Evolutionary conservation across 2,113 vertebrate species (phyloP).

Genomic region (Oryzias woworae): DNA sequence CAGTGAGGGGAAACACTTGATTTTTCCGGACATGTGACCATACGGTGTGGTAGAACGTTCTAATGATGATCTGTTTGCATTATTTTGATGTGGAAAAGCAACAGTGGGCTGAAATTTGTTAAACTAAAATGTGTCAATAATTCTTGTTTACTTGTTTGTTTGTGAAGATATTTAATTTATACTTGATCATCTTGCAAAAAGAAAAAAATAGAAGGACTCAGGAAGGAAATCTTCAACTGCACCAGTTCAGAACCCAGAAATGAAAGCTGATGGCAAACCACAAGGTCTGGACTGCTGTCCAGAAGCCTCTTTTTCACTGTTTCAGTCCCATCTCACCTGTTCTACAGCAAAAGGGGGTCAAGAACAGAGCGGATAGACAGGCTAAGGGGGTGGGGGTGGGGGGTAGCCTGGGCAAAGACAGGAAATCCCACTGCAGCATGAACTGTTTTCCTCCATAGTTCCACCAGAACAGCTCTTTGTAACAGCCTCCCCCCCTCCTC

Average conservation of each 20-base stretch:
- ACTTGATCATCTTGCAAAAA: too few relatives aligned
- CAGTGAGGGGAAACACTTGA: too few relatives aligned
- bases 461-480: conserved; percentile 74
- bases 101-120: too few relatives aligned
- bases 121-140: too few relatives aligned
- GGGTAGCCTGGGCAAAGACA: conserved; percentile 63
- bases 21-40: too few relatives aligned
- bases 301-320: neutral
- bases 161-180: too few relatives aligned
- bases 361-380: conserved; percentile 36
- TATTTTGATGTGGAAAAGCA: too few relatives aligned
- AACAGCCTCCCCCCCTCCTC: conserved; percentile 56
- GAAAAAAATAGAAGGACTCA: too few relatives aligned
- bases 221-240: too few relatives aligned
- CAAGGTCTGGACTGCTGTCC: conserved; percentile 35
- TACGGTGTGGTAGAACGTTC: too few relatives aligned
- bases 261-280: conserved; percentile 24
- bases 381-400: conserved; percentile 18
- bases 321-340: conserved; percentile 25
- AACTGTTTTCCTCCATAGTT: conserved; percentile 74
- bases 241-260: conserved; percentile 14
- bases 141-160: too few relatives aligned
- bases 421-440: conserved; percentile 79
- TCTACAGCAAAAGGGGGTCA: conserved; percentile 42
- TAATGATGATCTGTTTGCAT: too few relatives aligned